Evolutionary conservation across 2,888 invertebrate genomes (phyloP).

Genomic region (Gasteruption jaculator): DNA sequence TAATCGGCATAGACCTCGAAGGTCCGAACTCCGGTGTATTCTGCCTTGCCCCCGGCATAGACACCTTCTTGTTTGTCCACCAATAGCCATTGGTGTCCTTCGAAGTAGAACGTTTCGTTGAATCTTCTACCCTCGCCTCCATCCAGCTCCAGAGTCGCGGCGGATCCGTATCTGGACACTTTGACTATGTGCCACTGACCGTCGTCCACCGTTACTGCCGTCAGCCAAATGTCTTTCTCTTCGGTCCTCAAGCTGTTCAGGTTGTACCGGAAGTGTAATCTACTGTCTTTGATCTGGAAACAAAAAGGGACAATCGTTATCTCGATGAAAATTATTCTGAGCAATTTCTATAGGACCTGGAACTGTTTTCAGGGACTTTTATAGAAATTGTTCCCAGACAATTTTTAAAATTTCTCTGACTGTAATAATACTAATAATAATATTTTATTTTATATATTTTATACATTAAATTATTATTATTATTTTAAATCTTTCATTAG

Average conservation of each 20-base stretch:
- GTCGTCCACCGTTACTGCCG: slow-evolving; percentile 86
- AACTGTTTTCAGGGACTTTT: background rate
- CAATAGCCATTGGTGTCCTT: slow-evolving; percentile 86
- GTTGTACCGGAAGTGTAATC: slow-evolving; percentile 88
- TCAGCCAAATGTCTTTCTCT: slow-evolving; percentile 85
- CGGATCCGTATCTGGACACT: slow-evolving; percentile 87
- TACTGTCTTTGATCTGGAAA: slow-evolving; percentile 78
- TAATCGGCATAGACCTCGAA: slow-evolving; percentile 94
- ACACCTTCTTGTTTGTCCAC: slow-evolving; percentile 94
- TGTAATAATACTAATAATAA: too few species aligned
- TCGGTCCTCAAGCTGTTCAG: slow-evolving; percentile 87
- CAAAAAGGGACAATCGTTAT: slow-evolving; percentile 11
- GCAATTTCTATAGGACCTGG: too few species aligned
- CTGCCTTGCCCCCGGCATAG: slow-evolving; percentile 92
- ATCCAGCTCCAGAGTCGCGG: slow-evolving; percentile 87
- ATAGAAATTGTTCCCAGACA: background rate
- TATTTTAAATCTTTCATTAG: too few species aligned
- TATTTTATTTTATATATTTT: too few species aligned
- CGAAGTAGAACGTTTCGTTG: slow-evolving; percentile 87
- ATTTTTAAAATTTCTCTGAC: too few species aligned
- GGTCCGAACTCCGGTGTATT: slow-evolving; percentile 88
- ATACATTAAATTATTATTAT: too few species aligned
- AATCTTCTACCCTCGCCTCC: slow-evolving; percentile 92
- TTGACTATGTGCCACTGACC: slow-evolving; percentile 96
- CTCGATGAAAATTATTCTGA: slow-evolving; percentile 3